Evolutionary conservation across 1,140 invertebrate species (phyloP).

Genomic region (Drosophila kurseongensis): DNA sequence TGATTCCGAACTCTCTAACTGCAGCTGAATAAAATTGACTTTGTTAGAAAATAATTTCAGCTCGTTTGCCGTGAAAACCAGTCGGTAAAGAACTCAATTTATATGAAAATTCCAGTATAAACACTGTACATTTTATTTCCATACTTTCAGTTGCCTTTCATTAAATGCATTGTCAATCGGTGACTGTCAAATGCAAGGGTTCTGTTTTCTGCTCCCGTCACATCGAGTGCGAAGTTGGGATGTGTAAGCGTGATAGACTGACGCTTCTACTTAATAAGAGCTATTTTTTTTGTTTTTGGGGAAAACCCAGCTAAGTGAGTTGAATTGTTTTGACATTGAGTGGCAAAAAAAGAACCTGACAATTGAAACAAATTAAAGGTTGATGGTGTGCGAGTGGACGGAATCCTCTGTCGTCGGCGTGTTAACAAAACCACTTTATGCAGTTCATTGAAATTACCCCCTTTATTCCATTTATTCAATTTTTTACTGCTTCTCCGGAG

Average conservation of each 20-base stretch:
- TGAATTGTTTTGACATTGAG: constrained; percentile 43
- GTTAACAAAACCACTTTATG: constrained; percentile 53
- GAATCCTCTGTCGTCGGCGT: constrained; percentile 33
- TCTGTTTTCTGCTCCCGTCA: constrained; percentile 1
- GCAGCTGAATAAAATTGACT: constrained; percentile 4
- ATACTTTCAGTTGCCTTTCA: constrained; percentile 16
- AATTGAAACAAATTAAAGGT: constrained; percentile 47
- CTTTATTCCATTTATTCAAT: constrained; percentile 17
- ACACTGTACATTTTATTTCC: constrained; percentile 6
- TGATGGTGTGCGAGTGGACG: constrained; percentile 32
- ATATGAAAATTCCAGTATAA: constrained; percentile 13
- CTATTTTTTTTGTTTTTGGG: constrained; percentile 1
- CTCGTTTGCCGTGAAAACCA: constrained; percentile 9
- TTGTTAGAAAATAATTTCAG: constrained; percentile 6
- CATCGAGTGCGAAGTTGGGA: constrained; percentile 3
- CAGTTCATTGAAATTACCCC: constrained; percentile 46
- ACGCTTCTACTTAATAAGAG: constrained; percentile 17
- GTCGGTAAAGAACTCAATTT: constrained; percentile 15
- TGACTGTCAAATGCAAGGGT: constrained; percentile 22
- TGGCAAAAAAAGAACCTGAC: constrained; percentile 8
- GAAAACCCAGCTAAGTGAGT: constrained; percentile 28
- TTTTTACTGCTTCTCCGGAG: constrained; percentile 35
- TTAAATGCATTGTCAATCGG: constrained; percentile 11
- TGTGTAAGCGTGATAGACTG: constrained; percentile 21
- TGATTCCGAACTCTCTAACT: background rate